Percentiles rank a stretch among this genome's conserved stretches.
phyloP scores from a whole-genome alignment of 2,797 vertebrate genomes.

The Coregonus sp. region DNA sequence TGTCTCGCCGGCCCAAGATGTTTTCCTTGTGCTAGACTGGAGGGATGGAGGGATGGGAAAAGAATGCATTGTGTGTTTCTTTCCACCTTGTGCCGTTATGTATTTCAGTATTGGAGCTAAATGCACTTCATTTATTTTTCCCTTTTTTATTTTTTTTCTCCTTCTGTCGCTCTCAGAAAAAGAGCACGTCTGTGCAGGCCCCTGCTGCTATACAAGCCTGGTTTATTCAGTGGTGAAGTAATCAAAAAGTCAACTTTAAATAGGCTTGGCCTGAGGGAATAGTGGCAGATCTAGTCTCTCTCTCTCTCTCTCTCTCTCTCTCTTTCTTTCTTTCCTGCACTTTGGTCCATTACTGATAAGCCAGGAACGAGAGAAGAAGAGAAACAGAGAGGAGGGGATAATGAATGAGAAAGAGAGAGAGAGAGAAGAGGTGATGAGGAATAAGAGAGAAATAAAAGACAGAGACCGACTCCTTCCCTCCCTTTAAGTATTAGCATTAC shows the following conservation, averaged over 20 bases:
- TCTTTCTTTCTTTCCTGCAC: no score
- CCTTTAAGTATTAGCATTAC: slow-evolving; percentile 7
- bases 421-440: no score
- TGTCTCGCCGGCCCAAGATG: slow-evolving; percentile 46
- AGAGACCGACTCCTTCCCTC: no score
- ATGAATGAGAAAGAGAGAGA: no score
- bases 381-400: no score
- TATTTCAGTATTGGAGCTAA: slow-evolving; percentile 47
- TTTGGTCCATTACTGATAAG: no score
- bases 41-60: slow-evolving; percentile 50
- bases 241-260: slow-evolving; percentile 58
- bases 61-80: no score
- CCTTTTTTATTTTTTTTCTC: slow-evolving; percentile 21
- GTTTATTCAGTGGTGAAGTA: slow-evolving; percentile 47
- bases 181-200: slow-evolving; percentile 33
- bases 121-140: slow-evolving; percentile 33
- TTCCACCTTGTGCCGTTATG: slow-evolving; percentile 34
- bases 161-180: slow-evolving; percentile 21
- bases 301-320: no score
- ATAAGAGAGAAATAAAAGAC: no score
- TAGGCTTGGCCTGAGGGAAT: slow-evolving; percentile 38
- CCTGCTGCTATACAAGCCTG: slow-evolving; percentile 50
- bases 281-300: no score
- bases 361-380: no score
- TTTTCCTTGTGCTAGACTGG: slow-evolving; percentile 56